Conservation (phyloP, 2,888 invertebrate species). For the Cacoxenus indagator region DNA sequence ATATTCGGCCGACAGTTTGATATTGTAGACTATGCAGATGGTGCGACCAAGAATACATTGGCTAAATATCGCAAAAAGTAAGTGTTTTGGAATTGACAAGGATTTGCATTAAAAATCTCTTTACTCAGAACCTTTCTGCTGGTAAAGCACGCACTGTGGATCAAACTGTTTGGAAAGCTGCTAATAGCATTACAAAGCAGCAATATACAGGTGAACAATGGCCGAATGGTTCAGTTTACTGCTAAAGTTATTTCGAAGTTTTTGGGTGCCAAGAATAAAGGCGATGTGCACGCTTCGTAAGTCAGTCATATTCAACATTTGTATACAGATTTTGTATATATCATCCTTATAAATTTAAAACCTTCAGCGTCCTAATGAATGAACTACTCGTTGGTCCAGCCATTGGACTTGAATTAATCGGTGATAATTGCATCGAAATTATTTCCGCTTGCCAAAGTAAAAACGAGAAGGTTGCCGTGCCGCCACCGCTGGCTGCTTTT, state of each 20-base stretch:
- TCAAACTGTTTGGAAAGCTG: slow-evolving; percentile 81
- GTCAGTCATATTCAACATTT: slow-evolving; percentile 50
- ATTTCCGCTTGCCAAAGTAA: slow-evolving; percentile 52
- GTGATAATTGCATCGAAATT: slow-evolving; percentile 66
- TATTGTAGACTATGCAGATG: slow-evolving; percentile 81
- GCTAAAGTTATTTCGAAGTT: slow-evolving; percentile 78
- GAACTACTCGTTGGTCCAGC: slow-evolving; percentile 60
- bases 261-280: slow-evolving; percentile 73
- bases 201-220: slow-evolving; percentile 76
- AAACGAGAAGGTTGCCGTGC: slow-evolving; percentile 44
- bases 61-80: slow-evolving; percentile 78
- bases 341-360: slow-evolving; percentile 10
- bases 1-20: slow-evolving; percentile 82
- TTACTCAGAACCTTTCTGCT: slow-evolving; percentile 79
- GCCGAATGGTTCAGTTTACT: slow-evolving; percentile 80
- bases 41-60: slow-evolving; percentile 73
- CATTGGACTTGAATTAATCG: slow-evolving; percentile 66
- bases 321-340: background rate
- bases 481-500: slow-evolving; percentile 73
- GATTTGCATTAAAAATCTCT: background rate
- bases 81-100: slow-evolving; percentile 41
- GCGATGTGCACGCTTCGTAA: slow-evolving; percentile 76
- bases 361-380: slow-evolving; percentile 56
- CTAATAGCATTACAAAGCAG: slow-evolving; percentile 77
- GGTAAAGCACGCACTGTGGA: slow-evolving; percentile 81